These are phyloP conservation scores for Drosophila triauraria DNA, from an alignment of 1,140 invertebrate genomes.

Conservation along the genomic window DNA sequence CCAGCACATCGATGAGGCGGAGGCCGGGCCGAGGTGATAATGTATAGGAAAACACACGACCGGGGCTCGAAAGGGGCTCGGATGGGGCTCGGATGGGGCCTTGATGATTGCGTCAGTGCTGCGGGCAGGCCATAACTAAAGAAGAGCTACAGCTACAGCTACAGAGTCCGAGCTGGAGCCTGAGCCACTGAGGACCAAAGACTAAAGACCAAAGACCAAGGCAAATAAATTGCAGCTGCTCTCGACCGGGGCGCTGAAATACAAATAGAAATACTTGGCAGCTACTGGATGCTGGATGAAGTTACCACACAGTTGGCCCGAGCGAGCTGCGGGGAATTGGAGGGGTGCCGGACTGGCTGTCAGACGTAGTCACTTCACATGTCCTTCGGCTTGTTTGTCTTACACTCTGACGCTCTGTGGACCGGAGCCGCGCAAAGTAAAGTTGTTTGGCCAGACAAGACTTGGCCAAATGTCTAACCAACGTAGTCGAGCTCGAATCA, in stretches of 20 bases:
- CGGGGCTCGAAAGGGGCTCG: not conserved
- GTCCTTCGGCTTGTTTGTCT: constrained; percentile 55
- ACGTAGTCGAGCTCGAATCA: constrained; percentile 66
- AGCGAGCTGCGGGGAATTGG: not conserved
- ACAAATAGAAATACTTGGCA: constrained; percentile 84
- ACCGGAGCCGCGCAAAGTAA: constrained; percentile 44
- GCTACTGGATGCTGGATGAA: constrained; percentile 77
- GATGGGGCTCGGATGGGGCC: constrained; percentile 2
- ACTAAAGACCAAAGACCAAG: constrained; percentile 39
- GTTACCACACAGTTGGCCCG: constrained; percentile 39
- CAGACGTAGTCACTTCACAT: constrained; percentile 53
- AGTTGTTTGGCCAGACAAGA: constrained; percentile 78
- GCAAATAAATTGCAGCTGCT: constrained; percentile 81
- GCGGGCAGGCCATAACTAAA: constrained; percentile 52
- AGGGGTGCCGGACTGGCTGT: constrained; percentile 11
- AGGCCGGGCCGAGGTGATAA: constrained; percentile 69
- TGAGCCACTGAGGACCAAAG: constrained; percentile 1
- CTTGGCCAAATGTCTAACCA: constrained; percentile 34
- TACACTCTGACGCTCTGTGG: constrained; percentile 52
- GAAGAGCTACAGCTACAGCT: constrained; percentile 14
- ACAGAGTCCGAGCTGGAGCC: not conserved
- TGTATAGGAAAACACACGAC: constrained; percentile 69
- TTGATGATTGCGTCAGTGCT: constrained; percentile 69
- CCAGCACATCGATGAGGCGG: constrained; percentile 46
- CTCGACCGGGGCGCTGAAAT: constrained; percentile 76